Conservation (phyloP, 2,888 invertebrate genomes). For the Drosophila kokeensis region DNA sequence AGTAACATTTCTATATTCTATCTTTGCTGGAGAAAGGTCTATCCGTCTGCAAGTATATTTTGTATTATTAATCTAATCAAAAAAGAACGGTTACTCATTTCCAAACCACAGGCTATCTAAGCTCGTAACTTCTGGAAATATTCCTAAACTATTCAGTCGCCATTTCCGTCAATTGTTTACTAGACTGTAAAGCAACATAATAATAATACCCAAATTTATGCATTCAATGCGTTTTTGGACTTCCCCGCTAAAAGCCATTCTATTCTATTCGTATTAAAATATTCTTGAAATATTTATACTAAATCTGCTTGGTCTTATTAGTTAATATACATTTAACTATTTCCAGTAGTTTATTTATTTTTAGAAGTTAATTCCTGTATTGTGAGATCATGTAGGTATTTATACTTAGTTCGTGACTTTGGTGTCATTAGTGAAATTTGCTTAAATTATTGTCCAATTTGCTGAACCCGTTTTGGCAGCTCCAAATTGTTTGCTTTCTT, state of each 20-base stretch:
- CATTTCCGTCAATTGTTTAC: background rate
- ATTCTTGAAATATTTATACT: background rate
- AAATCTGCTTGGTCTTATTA: background rate
- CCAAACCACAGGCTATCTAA: background rate
- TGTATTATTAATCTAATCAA: background rate
- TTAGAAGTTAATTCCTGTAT: background rate
- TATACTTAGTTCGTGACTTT: slow-evolving; percentile 1
- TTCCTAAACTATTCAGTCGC: background rate
- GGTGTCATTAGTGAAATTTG: slow-evolving; percentile 20
- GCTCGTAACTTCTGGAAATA: background rate
- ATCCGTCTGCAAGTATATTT: background rate
- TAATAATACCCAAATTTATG: background rate
- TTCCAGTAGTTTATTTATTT: background rate
- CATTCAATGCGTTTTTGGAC: background rate
- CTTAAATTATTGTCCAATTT: slow-evolving; percentile 18
- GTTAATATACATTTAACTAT: background rate
- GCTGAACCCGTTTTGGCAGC: slow-evolving; percentile 20
- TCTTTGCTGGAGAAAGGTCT: background rate
- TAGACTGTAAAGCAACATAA: background rate
- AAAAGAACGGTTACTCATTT: background rate
- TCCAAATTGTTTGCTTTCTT: slow-evolving; percentile 40
- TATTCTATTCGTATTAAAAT: background rate
- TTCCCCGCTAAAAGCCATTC: background rate
- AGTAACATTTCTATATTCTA: no score
- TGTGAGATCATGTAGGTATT: slow-evolving; percentile 21